phyloP scores from a whole-genome alignment of 2,113 vertebrate species.

The Anguilla rostrata region DNA sequence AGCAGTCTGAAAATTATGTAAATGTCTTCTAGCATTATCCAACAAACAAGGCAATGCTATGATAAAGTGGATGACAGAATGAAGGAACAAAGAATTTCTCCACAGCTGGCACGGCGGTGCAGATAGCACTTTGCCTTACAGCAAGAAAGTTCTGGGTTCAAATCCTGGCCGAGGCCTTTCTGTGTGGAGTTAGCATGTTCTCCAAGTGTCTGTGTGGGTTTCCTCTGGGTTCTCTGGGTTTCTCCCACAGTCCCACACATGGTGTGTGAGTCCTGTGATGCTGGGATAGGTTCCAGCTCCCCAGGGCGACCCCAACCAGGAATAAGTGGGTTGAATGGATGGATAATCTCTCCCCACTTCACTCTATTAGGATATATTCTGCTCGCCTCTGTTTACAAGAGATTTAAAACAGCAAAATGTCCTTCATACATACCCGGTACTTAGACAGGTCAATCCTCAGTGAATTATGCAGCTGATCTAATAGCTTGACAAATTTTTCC shows the following conservation, averaged over 20 bases:
- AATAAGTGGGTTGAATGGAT: too few relatives aligned
- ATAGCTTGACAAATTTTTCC: conserved; percentile 95
- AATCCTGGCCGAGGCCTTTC: too few relatives aligned
- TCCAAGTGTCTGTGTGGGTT: too few relatives aligned
- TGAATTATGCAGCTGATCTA: conserved; percentile 97
- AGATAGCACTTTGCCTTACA: too few relatives aligned
- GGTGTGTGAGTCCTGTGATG: too few relatives aligned
- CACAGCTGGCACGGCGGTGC: too few relatives aligned
- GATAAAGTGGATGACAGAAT: neutral
- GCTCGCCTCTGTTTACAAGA: neutral
- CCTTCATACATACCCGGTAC: conserved; percentile 82
- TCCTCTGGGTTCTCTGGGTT: too few relatives aligned
- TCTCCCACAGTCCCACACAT: too few relatives aligned
- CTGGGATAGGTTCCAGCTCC: too few relatives aligned
- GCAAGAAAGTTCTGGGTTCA: too few relatives aligned
- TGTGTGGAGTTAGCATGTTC: too few relatives aligned
- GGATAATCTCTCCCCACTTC: neutral
- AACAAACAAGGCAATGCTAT: neutral
- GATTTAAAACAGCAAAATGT: neutral
- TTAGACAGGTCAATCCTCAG: conserved; percentile 97
- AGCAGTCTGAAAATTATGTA: neutral
- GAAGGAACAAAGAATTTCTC: neutral
- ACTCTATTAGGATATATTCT: neutral
- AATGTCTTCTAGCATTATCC: neutral
- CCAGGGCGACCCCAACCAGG: too few relatives aligned